These are phyloP conservation scores for Cantharis nigra DNA, from an alignment of 2,888 invertebrate genomes.

Conservation along the genomic window DNA sequence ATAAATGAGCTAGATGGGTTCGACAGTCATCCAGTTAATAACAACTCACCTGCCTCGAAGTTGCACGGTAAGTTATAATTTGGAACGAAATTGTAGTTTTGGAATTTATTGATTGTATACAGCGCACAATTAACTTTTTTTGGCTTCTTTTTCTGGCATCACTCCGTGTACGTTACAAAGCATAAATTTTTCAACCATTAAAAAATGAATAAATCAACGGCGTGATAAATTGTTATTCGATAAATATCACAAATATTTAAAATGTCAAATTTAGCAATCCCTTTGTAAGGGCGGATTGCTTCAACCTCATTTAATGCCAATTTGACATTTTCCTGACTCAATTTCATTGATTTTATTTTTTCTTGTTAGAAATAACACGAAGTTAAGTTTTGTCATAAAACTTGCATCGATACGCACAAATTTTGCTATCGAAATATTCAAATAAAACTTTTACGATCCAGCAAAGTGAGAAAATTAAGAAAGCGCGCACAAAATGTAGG, in stretches of 20 bases:
- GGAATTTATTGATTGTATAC: neutral
- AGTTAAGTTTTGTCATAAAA: neutral
- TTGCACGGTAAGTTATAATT: slow-evolving; percentile 44
- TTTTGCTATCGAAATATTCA: neutral
- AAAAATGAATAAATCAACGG: neutral
- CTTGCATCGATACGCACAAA: neutral
- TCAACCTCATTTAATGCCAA: neutral
- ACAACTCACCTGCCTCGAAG: slow-evolving; percentile 50
- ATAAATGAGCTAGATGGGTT: slow-evolving; percentile 48
- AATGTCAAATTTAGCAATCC: neutral
- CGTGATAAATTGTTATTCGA: neutral
- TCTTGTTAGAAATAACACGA: neutral
- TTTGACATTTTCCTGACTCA: neutral
- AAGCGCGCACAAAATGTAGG: neutral
- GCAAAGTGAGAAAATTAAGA: neutral
- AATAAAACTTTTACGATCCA: neutral
- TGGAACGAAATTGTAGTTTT: neutral
- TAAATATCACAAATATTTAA: neutral
- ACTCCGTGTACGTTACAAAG: neutral
- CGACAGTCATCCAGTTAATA: slow-evolving; percentile 41
- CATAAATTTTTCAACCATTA: neutral
- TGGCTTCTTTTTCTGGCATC: neutral
- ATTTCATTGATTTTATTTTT: neutral
- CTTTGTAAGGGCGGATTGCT: neutral
- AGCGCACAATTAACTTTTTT: neutral